These are phyloP conservation scores for Latrodectus geometricus DNA, from an alignment of 1,140 invertebrate genomes.

Conservation along the genomic window DNA sequence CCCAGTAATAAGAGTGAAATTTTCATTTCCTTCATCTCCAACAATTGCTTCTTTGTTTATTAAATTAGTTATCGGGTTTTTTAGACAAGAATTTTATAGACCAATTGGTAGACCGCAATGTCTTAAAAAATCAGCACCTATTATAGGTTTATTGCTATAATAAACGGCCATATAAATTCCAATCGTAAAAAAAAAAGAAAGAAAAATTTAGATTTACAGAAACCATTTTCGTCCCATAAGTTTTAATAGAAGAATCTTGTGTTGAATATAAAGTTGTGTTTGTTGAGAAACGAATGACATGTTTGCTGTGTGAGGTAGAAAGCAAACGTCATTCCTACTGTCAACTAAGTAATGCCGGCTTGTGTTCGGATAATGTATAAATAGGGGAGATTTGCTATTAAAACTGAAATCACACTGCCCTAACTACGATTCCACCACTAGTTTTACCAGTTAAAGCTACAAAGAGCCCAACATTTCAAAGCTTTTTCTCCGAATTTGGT, in stretches of 20 bases:
- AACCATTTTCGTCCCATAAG: slow-evolving; percentile 34
- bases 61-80: slow-evolving; percentile 6
- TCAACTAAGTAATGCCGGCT: no score
- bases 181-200: no score
- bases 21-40: no score
- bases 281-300: no score
- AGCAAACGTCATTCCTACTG: no score
- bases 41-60: not conserved
- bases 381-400: not conserved
- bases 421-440: not conserved
- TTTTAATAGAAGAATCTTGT: slow-evolving; percentile 50
- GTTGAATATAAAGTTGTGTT: no score
- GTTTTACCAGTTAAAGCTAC: no score
- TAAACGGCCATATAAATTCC: slow-evolving; percentile 36
- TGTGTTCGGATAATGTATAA: not conserved
- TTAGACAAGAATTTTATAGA: slow-evolving; percentile 12
- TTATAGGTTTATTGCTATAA: slow-evolving; percentile 44
- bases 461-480: no score
- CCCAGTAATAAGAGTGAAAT: not conserved
- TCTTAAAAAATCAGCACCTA: slow-evolving; percentile 51
- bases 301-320: no score
- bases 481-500: no score
- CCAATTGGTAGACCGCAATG: slow-evolving; percentile 23
- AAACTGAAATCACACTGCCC: not conserved
- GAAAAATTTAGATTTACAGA: no score